Base-by-base conservation (phyloP, 2,888 invertebrate genomes). In the Pecten maximus region DNA sequence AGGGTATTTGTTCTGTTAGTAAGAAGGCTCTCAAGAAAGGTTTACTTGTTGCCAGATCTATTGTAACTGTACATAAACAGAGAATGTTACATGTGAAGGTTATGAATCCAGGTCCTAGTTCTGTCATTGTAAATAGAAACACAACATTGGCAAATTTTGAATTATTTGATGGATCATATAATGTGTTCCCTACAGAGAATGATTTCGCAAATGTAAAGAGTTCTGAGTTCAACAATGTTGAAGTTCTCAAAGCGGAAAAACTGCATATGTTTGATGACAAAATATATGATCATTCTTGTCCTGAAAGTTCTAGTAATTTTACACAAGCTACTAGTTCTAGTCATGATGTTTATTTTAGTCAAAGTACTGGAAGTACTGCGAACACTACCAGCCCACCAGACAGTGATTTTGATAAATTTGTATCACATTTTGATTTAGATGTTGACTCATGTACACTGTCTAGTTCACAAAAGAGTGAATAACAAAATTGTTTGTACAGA, bases 151-250 rank as follows among this genome's bases (percentile, higher is more conserved):
- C 50, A 50, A 50, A 89, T 48, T 91, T 91, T 88, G 48, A 89
- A 40, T 50, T 89, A 12, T 92, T 89, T 89, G 92, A 92, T 44
- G 90, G 89, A 40, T 92, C 91, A 87, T 88, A 88, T 48, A 88
- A 60, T 48, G 40, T 60, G 88, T 87, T 91, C 88, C 89, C 87
- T 88, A 87, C 87, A 48, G 54, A n/a, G 10, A 39, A 35, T 35
- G 28, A 6, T 39, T 19, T n/a, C 19, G 28, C n/a, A 10, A n/a
- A 23, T n/a, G 40, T 23, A 35, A 2, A 50, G 28, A 48, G 48
- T 12, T n/a, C n/a, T n/a, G n/a, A 39, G 28, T 23, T 28, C n/a
- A 48, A 48, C 28, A 2, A 28, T 60, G 88, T 48, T 60, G 50
- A 23, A 44, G 44, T 44, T 44, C 4, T 12, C 44, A 8, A 4